Evolutionary conservation across 2,113 vertebrate genomes (phyloP).

Genomic region (Pteronura brasiliensis): DNA sequence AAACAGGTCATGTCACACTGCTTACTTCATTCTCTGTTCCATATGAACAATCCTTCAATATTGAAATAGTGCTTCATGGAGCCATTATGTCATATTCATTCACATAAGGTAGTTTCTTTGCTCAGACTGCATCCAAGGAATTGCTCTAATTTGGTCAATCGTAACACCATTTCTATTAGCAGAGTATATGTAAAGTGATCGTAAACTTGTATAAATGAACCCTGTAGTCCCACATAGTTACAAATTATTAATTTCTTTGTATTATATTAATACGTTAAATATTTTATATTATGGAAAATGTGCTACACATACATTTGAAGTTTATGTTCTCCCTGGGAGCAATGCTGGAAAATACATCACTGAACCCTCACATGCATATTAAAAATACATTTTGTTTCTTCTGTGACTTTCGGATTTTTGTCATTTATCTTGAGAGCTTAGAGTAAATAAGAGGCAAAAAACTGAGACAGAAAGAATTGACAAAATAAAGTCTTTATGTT

Average conservation of each 20-base stretch:
- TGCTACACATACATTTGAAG: not conserved
- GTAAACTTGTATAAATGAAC: not conserved
- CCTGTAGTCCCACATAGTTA: not conserved
- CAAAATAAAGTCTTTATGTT: not conserved
- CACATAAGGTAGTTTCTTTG: not conserved
- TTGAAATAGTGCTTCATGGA: not conserved
- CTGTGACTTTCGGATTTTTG: constrained; percentile 18
- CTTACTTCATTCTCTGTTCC: not conserved
- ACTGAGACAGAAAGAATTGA: not conserved
- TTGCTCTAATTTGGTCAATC: not conserved
- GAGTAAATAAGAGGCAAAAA: constrained; percentile 27
- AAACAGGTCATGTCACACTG: not conserved
- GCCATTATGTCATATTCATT: not conserved
- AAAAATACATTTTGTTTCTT: constrained; percentile 44
- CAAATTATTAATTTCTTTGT: not conserved
- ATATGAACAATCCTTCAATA: not conserved
- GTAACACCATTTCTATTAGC: not conserved
- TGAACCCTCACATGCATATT: not conserved
- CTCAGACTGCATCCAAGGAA: not conserved
- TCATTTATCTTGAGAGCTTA: not conserved
- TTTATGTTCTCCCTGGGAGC: not conserved
- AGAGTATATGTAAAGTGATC: not conserved
- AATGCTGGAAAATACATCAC: not conserved
- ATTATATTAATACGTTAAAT: constrained; percentile 21
- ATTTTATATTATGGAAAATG: not conserved